Conservation (phyloP, 2,888 invertebrate species). For the Volucella inanis region DNA sequence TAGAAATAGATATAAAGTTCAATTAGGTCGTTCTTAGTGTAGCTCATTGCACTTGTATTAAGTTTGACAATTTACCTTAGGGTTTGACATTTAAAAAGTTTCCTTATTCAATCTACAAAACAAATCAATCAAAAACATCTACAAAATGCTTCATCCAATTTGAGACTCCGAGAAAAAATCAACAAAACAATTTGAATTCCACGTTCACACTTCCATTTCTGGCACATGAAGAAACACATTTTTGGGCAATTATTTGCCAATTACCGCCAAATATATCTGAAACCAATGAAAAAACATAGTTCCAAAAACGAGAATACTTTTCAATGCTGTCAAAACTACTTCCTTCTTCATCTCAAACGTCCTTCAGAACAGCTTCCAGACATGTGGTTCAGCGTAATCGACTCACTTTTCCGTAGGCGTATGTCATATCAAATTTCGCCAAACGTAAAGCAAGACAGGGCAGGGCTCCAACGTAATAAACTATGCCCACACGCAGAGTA, state of each 20-base stretch:
- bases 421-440: constrained; percentile 35
- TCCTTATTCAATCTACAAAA: too few relatives aligned
- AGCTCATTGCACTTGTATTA: too few relatives aligned
- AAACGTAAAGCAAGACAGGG: constrained; percentile 4
- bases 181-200: constrained; percentile 2
- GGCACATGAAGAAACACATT: background rate
- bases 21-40: too few relatives aligned
- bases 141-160: background rate
- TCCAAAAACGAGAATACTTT: constrained; percentile 27
- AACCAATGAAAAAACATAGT: constrained; percentile 17
- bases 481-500: background rate
- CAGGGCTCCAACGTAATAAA: constrained; percentile 1
- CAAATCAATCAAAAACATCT: constrained; percentile 5
- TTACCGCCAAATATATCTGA: constrained; percentile 35
- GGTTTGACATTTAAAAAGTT: too few relatives aligned
- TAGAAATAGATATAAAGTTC: too few relatives aligned
- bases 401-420: constrained; percentile 1
- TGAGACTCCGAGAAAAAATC: background rate
- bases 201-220: background rate
- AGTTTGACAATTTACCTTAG: too few relatives aligned
- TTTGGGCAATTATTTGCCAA: constrained; percentile 28
- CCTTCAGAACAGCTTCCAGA: constrained; percentile 40
- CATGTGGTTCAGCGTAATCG: constrained; percentile 17
- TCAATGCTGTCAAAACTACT: background rate
- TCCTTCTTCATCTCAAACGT: constrained; percentile 39